phyloP scores from a whole-genome alignment of 2,797 vertebrate genomes.

The Mormyrus hasselquistii region DNA sequence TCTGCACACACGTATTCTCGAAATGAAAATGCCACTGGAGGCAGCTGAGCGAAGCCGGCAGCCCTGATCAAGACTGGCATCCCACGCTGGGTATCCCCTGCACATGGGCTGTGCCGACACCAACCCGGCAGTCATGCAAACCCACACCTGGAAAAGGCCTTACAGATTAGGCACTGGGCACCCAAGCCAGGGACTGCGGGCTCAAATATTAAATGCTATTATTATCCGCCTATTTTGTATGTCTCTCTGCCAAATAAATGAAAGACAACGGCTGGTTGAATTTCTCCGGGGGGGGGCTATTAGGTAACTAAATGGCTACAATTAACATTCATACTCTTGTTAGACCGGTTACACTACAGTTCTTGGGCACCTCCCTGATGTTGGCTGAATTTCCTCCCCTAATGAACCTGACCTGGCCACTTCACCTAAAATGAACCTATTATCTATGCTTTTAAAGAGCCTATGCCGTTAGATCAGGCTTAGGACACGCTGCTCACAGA shows the following conservation, averaged over 20 bases:
- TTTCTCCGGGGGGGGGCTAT: background rate
- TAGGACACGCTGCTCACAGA: background rate
- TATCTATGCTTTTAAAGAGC: background rate
- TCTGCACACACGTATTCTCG: background rate
- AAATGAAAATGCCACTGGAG: background rate
- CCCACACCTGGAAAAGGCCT: background rate
- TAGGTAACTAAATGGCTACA: background rate
- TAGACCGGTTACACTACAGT: background rate
- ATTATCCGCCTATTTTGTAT: background rate
- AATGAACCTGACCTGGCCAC: background rate
- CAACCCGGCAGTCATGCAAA: background rate
- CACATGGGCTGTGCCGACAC: background rate
- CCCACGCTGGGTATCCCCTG: background rate
- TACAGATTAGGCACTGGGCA: background rate
- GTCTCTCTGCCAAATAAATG: background rate
- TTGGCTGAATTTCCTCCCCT: background rate
- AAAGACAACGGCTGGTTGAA: background rate
- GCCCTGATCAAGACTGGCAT: background rate
- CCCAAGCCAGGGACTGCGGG: background rate
- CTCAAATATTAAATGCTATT: background rate
- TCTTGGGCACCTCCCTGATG: background rate
- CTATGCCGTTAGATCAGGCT: background rate
- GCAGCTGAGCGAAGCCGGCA: background rate
- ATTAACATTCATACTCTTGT: background rate
- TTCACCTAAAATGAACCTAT: background rate